Conservation (phyloP, 2,888 invertebrate species). For the Volucella bombylans region DNA sequence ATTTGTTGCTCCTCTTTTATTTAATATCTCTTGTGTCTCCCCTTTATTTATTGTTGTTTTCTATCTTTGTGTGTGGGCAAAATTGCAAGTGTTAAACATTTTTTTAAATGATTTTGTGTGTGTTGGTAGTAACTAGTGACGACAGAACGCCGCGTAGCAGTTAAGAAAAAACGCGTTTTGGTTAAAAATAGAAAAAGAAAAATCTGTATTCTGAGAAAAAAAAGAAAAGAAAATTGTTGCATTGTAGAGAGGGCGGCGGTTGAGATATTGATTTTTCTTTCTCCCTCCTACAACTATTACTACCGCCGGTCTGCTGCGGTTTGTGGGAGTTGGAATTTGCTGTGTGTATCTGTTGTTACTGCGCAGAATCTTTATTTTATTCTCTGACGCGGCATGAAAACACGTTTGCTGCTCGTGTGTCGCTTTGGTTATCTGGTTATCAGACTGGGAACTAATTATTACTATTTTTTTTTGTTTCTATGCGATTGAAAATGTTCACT, state of each 20-base stretch:
- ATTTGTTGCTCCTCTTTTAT: conserved; percentile 6
- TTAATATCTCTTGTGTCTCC: not conserved
- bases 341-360: conserved; percentile 15
- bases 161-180: conserved; percentile 34
- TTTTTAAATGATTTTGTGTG: not conserved
- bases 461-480: conserved; percentile 8
- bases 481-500: not conserved
- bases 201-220: not conserved
- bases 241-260: conserved; percentile 41
- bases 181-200: conserved; percentile 3
- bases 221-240: conserved; percentile 45
- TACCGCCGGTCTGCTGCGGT: too few relatives aligned
- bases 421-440: not conserved
- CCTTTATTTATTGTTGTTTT: conserved; percentile 1
- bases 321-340: not conserved
- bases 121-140: conserved; percentile 31
- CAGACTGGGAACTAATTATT: not conserved
- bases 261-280: conserved; percentile 14
- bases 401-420: conserved; percentile 18
- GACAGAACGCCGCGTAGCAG: conserved; percentile 13
- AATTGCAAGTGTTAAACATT: conserved; percentile 39
- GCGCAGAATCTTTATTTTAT: conserved; percentile 25
- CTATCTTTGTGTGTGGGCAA: conserved; percentile 53
- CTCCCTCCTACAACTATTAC: too few relatives aligned
- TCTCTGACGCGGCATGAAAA: conserved; percentile 10